Evolutionary conservation across 1,140 invertebrate species (phyloP).

Genomic region (Procambarus virginalis): DNA sequence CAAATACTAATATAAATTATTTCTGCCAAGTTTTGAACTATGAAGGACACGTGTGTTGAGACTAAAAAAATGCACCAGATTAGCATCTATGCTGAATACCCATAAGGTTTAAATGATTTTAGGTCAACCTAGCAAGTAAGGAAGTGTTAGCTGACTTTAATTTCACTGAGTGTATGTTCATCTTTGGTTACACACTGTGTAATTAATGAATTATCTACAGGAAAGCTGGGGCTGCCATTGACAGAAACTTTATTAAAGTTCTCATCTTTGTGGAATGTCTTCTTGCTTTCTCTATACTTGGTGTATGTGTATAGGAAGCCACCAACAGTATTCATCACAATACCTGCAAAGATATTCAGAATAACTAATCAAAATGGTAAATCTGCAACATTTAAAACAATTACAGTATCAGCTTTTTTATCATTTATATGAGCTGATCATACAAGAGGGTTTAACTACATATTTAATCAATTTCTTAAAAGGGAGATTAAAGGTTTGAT

Average conservation of each 20-base stretch:
- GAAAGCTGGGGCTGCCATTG: neutral
- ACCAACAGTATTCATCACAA: neutral
- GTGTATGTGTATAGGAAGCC: neutral
- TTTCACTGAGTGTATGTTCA: neutral
- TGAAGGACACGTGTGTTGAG: neutral
- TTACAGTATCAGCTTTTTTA: too few species aligned
- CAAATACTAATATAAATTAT: neutral
- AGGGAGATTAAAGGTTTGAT: too few species aligned
- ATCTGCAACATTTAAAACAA: neutral
- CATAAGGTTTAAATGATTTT: neutral
- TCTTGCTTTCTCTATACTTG: neutral
- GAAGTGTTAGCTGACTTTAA: neutral
- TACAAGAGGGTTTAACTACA: too few species aligned
- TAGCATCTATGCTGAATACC: neutral
- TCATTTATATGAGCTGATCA: too few species aligned
- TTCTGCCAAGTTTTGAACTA: neutral
- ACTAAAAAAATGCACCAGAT: neutral
- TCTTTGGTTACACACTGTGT: neutral
- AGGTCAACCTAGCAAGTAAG: neutral
- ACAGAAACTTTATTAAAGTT: neutral
- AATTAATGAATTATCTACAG: neutral
- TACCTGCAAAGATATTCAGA: neutral
- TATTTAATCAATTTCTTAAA: too few species aligned
- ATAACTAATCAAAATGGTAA: neutral
- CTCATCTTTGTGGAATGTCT: neutral